Conservation (phyloP, 23 tunicate species). For the Trididemnum clinides region DNA sequence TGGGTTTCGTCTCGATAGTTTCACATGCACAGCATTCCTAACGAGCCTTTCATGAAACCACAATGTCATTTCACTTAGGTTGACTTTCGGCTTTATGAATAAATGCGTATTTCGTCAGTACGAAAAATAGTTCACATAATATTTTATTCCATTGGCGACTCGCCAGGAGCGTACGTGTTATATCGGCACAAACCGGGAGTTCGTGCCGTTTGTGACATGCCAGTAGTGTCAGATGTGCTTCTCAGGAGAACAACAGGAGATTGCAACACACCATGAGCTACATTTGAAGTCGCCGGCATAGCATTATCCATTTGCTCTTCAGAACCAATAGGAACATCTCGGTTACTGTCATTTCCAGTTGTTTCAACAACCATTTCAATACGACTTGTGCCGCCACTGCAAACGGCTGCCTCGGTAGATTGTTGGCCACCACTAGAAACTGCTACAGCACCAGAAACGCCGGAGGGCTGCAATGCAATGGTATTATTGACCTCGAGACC, state of each 20-base stretch:
- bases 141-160: too few relatives aligned
- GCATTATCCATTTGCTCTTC: neutral
- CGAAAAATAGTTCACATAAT: too few relatives aligned
- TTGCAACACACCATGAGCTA: too few relatives aligned
- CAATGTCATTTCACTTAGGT: too few relatives aligned
- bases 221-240: neutral
- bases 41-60: too few relatives aligned
- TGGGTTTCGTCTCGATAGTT: too few relatives aligned
- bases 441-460: neutral
- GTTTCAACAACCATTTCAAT: neutral
- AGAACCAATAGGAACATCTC: constrained; percentile 20
- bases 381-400: neutral
- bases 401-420: neutral
- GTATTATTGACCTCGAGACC: constrained; percentile 26
- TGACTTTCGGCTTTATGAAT: too few relatives aligned
- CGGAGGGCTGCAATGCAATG: constrained; percentile 14
- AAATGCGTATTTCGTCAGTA: too few relatives aligned
- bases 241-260: neutral
- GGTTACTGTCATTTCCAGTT: neutral
- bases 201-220: too few relatives aligned
- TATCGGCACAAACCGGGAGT: neutral
- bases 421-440: neutral
- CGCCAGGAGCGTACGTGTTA: too few relatives aligned
- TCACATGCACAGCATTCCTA: too few relatives aligned
- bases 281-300: neutral